Evolutionary conservation across 2,113 vertebrate genomes (phyloP), one percentile per base, ranked within the genome.

Genomic region (Anthoscopus minutus): DNA sequence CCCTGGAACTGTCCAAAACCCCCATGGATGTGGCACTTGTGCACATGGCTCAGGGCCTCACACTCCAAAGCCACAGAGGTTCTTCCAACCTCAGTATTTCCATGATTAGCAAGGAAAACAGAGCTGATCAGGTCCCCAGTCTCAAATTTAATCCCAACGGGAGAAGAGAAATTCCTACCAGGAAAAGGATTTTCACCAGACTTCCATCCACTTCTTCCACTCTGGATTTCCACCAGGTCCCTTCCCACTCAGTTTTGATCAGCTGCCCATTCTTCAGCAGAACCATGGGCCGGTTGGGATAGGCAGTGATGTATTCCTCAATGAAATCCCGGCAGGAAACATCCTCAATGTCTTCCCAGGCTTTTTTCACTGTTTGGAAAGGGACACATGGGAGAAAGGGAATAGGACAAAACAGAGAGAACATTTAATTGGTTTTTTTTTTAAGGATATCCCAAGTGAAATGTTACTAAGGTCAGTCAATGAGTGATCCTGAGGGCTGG

Each of bases 231-330:
- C 99, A 99, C 99, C 99, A 99, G 3, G 99, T 99, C 13, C 99
- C 99, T 69, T 99, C 99, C 99, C 99, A 99, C 91, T 99, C 99
- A 0, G 99, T 99, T 97, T 99, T 99, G 96, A 99, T 99, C 48
- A 99, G 98, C 96, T 99, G 99, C 16, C 98, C 98, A 0, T 96
- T 98, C 96, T 99, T 99, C 6, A 99, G 98, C 61, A 99, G 98
- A 24, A 99, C 99, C 99, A 99, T 99, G 37, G 99, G 99, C 4
- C 99, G 97, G 98, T 99, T 99, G 65, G 99, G 99, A 84, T 99
- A 99, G 8, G 99, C 99, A 0, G 99, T 99, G 97, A 99, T 98
- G 94, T 99, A 99, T 57, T 99, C 99, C 95, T 99, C 98, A 2
- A 99, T 99, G 94, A 99, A 99, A 94, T 99, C 99, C 23, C 98